A percentile compares a stretch with the other conserved stretches of the same genome.
phyloP scores from a whole-genome alignment of 2,113 vertebrate species.

The Ariopsis seemanni region DNA sequence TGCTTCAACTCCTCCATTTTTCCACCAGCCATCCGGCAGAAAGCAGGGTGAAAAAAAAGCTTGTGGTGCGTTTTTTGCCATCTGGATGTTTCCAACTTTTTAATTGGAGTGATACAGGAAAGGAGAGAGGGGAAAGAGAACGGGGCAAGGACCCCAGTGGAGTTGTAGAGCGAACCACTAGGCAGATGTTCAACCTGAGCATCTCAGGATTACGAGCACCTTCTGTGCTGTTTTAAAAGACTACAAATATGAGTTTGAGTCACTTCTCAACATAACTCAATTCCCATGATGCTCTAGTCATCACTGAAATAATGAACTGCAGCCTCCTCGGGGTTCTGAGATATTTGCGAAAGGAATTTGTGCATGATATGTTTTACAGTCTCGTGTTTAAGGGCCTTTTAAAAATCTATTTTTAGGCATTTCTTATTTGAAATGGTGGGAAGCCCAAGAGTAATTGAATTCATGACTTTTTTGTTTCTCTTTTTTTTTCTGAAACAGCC shows the following conservation, averaged over 20 bases:
- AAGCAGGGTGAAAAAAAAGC: conserved; percentile 24
- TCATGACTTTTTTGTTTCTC: conserved; percentile 10
- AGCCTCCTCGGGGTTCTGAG: not conserved
- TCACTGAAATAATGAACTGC: conserved; percentile 23
- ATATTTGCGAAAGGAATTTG: conserved; percentile 8
- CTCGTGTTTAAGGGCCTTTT: not conserved
- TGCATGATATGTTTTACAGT: not conserved
- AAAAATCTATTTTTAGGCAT: not conserved
- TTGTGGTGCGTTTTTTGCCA: conserved; percentile 26
- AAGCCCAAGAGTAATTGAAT: not conserved
- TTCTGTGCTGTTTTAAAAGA: conserved; percentile 22
- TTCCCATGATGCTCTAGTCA: conserved; percentile 25
- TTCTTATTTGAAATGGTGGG: not conserved
- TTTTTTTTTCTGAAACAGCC: not conserved
- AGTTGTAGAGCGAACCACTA: conserved; percentile 1
- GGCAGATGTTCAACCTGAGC: conserved; percentile 40
- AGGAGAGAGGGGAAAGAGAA: not conserved
- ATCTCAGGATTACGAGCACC: conserved; percentile 22
- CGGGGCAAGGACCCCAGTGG: conserved; percentile 14
- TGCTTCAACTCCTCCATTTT: conserved; percentile 27
- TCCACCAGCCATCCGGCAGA: conserved; percentile 18
- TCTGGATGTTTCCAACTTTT: conserved; percentile 33
- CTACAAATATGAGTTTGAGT: conserved; percentile 28
- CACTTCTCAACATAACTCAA: not conserved
- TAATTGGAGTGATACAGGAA: conserved; percentile 3